phyloP scores from a whole-genome alignment of 2,797 vertebrate species.

The Atherinosoma microstoma region DNA sequence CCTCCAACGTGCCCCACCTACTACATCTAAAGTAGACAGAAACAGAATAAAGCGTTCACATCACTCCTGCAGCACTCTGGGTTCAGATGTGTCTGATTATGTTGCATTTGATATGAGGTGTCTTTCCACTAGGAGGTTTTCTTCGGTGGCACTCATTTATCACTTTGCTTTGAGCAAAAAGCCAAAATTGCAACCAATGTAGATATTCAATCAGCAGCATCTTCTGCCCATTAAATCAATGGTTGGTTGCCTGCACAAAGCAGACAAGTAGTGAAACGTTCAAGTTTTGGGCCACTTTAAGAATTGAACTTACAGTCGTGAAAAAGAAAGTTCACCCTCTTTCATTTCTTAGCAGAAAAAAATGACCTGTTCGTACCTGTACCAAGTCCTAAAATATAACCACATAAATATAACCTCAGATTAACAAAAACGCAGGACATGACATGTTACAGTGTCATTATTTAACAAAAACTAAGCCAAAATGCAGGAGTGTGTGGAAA shows the following conservation, averaged over 20 bases:
- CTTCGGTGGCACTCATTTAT: not conserved
- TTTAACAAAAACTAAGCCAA: not conserved
- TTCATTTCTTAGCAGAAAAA: not conserved
- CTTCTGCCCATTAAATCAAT: not conserved
- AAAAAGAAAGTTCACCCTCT: not conserved
- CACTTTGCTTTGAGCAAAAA: slow-evolving; percentile 1
- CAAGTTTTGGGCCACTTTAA: not conserved
- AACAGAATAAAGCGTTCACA: slow-evolving; percentile 1
- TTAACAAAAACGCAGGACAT: not conserved
- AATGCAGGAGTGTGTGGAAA: not conserved
- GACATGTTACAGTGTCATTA: not conserved
- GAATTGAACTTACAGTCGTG: not conserved
- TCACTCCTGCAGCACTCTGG: slow-evolving; percentile 1
- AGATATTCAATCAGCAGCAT: not conserved
- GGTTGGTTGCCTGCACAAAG: not conserved
- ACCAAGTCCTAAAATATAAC: not conserved
- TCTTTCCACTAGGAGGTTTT: not conserved
- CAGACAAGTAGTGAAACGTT: not conserved
- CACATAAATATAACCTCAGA: not conserved
- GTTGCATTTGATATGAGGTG: not conserved
- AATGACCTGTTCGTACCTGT: not conserved
- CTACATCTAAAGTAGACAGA: not conserved
- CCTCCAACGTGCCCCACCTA: not conserved
- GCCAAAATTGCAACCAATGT: not conserved
- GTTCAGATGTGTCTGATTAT: slow-evolving; percentile 5